phyloP scores from a whole-genome alignment of 2,797 vertebrate genomes.

The Myotis daubentonii region DNA sequence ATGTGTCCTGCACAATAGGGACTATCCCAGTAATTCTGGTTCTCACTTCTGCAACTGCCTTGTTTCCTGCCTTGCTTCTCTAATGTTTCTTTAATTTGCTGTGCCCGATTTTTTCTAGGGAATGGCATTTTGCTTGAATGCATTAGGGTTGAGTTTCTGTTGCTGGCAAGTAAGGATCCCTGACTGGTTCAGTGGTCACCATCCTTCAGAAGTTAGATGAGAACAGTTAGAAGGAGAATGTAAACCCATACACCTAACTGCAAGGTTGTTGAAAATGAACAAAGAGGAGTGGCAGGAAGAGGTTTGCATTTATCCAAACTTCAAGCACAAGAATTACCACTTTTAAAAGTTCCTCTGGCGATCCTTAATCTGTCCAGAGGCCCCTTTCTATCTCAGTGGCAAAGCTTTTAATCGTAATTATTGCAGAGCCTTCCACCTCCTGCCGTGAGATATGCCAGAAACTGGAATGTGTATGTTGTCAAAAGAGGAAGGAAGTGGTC shows the following conservation, averaged over 20 bases:
- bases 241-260: background rate
- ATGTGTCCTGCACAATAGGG: background rate
- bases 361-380: background rate
- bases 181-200: background rate
- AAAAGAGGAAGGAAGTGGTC: background rate
- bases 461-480: background rate
- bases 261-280: background rate
- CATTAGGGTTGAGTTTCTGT: background rate
- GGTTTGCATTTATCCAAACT: background rate
- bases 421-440: background rate
- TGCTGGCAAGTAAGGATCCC: background rate
- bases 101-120: background rate
- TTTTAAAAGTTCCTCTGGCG: background rate
- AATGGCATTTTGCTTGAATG: background rate
- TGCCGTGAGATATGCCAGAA: background rate
- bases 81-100: background rate
- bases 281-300: background rate
- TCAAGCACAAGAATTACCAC: background rate
- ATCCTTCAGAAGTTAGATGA: background rate
- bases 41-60: background rate
- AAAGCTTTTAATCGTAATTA: background rate
- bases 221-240: background rate
- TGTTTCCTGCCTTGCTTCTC: background rate
- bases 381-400: background rate
- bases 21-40: background rate